A percentile compares a stretch with the other conserved stretches of the same genome.
Evolutionary conservation across 2,113 vertebrate genomes (phyloP).

Genomic region (Cyanistes caeruleus): DNA sequence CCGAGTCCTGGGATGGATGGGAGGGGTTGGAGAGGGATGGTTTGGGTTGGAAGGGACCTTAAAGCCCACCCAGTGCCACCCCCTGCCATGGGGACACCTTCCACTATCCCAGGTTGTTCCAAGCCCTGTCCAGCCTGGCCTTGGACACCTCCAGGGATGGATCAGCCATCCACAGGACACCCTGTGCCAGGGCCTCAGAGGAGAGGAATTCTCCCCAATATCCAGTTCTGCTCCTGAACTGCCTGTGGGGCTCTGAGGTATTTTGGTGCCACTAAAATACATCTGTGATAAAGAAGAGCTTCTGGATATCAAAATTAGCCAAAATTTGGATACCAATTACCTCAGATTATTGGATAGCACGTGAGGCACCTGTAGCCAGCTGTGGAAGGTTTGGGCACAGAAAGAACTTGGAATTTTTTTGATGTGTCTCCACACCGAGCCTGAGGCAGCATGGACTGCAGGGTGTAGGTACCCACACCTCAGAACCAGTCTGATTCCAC

Average conservation of each 20-base stretch:
- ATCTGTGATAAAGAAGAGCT: not conserved
- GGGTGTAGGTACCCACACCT: not conserved
- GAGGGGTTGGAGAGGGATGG: not conserved
- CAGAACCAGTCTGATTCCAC: fast-evolving
- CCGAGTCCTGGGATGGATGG: not conserved
- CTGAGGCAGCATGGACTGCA: fast-evolving
- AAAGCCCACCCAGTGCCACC: not conserved
- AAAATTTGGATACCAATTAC: not conserved
- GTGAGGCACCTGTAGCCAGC: not conserved
- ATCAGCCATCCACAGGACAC: not conserved
- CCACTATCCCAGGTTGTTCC: not conserved
- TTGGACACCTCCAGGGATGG: not conserved
- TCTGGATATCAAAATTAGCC: not conserved
- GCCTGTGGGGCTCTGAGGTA: not conserved
- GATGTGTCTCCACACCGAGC: not conserved
- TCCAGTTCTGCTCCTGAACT: not conserved
- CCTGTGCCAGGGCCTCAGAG: not conserved
- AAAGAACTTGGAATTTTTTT: not conserved
- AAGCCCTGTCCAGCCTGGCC: not conserved
- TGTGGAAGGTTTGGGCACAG: not conserved
- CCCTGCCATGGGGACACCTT: not conserved
- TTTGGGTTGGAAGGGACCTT: not conserved
- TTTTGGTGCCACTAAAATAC: not conserved
- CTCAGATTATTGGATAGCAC: not conserved
- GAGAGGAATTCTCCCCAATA: not conserved